Percentiles rank a stretch among this genome's conserved stretches.
Evolutionary conservation across 2,113 vertebrate genomes (phyloP).

Genomic region (Microcebus tavaratra): DNA sequence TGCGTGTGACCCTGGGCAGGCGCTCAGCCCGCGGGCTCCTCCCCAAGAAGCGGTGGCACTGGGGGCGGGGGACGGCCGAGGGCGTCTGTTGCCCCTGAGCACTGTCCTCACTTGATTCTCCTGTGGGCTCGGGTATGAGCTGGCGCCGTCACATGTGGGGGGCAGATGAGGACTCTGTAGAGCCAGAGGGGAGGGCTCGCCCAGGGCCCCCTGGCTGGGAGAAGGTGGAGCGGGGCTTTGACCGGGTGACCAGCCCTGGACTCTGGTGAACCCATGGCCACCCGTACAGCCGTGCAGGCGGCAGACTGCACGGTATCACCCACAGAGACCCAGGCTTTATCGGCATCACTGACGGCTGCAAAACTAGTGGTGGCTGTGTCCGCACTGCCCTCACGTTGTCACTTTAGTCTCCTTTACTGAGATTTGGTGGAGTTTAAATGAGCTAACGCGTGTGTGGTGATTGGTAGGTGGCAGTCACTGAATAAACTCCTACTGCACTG

Average conservation of each 20-base stretch:
- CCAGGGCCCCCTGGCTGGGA: background rate
- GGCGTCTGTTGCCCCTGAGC: background rate
- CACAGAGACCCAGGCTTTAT: background rate
- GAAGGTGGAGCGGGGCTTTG: background rate
- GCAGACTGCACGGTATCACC: background rate
- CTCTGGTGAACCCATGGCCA: no score
- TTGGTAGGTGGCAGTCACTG: no score
- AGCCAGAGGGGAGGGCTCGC: background rate
- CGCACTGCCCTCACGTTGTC: accelerated
- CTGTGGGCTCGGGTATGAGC: accelerated
- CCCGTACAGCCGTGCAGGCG: no score
- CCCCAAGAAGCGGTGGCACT: background rate
- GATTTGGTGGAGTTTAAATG: background rate
- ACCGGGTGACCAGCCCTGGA: background rate
- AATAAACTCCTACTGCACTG: accelerated
- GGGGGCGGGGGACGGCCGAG: accelerated
- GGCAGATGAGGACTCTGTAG: background rate
- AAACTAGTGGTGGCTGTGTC: background rate
- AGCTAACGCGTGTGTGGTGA: accelerated
- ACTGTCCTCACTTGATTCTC: accelerated
- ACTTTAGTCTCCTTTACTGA: background rate
- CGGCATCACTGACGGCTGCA: background rate
- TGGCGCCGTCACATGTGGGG: accelerated
- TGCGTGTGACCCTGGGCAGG: background rate
- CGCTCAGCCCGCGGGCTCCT: background rate